phyloP scores from a whole-genome alignment of 2,113 vertebrate species.

The Barnardius zonarius region DNA sequence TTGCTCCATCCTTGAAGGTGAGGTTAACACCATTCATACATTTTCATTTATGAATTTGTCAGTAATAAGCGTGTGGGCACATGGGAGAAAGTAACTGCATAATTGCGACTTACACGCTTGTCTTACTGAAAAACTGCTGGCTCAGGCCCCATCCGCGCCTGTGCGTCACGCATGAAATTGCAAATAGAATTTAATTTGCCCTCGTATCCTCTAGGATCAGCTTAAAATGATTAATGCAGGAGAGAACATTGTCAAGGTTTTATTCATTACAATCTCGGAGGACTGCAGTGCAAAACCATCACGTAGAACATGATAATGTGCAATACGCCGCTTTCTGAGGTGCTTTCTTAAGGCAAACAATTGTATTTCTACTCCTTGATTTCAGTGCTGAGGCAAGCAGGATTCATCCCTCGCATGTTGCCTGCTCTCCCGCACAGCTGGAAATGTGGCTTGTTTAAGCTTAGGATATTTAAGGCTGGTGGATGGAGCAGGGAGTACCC shows the following conservation, averaged over 20 bases:
- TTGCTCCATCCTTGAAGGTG: conserved; percentile 65
- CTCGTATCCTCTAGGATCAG: conserved; percentile 78
- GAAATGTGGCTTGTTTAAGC: not conserved
- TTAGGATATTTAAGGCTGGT: not conserved
- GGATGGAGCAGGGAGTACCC: not conserved
- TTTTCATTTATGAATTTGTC: conserved; percentile 74
- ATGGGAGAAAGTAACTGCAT: conserved; percentile 71
- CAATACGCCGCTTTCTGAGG: not conserved
- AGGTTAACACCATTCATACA: conserved; percentile 67
- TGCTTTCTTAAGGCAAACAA: conserved; percentile 30
- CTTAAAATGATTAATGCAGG: conserved; percentile 77
- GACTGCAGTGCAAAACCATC: conserved; percentile 45
- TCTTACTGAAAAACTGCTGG: conserved; percentile 80
- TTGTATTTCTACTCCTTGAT: not conserved
- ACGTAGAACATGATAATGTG: conserved; percentile 14
- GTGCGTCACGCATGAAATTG: conserved; percentile 81
- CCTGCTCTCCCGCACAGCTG: not conserved
- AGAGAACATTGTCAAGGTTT: conserved; percentile 65
- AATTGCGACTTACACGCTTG: conserved; percentile 79
- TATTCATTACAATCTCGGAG: conserved; percentile 61
- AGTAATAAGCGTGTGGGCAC: conserved; percentile 67
- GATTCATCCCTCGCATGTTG: not conserved
- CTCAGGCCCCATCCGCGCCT: conserved; percentile 42
- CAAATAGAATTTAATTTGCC: conserved; percentile 83
- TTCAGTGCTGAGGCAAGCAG: not conserved